Base-by-base conservation (phyloP, 2,113 vertebrate species). In the Microtus oregoni region DNA sequence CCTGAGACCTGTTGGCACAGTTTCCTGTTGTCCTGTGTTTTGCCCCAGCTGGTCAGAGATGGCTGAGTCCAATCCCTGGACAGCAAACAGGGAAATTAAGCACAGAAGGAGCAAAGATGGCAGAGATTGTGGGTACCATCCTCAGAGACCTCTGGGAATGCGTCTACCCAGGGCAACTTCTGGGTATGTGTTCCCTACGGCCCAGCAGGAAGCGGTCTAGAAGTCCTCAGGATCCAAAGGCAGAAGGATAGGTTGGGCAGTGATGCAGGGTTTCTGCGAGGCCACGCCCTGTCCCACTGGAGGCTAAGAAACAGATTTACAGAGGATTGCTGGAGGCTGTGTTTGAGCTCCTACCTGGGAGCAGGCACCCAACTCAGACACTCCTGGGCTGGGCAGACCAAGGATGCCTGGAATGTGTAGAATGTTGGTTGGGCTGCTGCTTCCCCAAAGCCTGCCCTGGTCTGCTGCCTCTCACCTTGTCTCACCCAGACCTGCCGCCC, bases 351-450 rank as follows among this genome's bases (percentile, higher is more conserved):
- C 28, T 26, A 50, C 41, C 58, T 86, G 44, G 28, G 47, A 85
- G 41, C 28, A 35, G 89, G 79, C 50, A 17, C 0, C 1, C 22
- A 89, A 9, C 79, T 92, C 75, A 72, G 67, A 47, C 38, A 44
- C 35, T 30, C 50, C 26, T 1, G 1, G 44, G 13, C 67, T 13
- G 68, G 14, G 13, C 0, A 1, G 44, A 26, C 0, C 0, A 13
- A 41, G 55, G 28, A 2, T 3, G 52, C 65, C 30, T 20, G 20
- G 50, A 94, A 86, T 70, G 70, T 41, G 19, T 50, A 72, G 86
- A 82, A 92, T 86, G 79, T 52, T 22, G 63, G 63, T 24, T 22
- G 61, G 58, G 8, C 2, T 22, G 20, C n/a, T 67, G 4, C 15
- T 68, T 73, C 52, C 38, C 63, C 14, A 30, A 20, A 28, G 30